Percentiles rank a stretch among this genome's conserved stretches.
Conservation (phyloP, 2,797 vertebrate species). For the Crenichthys baileyi region DNA sequence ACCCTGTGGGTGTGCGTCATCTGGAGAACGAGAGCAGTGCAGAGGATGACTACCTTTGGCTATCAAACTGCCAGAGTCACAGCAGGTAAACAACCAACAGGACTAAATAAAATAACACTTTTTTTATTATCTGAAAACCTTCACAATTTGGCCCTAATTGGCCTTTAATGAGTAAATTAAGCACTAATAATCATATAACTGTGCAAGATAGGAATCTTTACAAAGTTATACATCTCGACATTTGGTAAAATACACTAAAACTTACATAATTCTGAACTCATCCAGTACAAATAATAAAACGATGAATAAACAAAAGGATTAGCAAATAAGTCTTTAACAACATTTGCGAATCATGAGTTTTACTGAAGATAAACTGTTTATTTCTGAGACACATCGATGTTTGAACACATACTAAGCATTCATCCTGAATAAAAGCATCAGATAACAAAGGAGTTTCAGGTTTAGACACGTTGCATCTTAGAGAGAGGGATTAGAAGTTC, state of each 20-base stretch:
- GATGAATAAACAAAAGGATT: background rate
- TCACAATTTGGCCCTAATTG: background rate
- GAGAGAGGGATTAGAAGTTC: slow-evolving; percentile 15
- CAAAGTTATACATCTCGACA: background rate
- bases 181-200: background rate
- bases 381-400: background rate
- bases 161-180: background rate
- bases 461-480: slow-evolving; percentile 9
- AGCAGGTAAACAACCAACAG: slow-evolving; percentile 42
- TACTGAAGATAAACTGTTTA: background rate
- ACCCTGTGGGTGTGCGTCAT: slow-evolving; percentile 40
- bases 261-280: background rate
- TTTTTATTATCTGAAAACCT: background rate
- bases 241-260: background rate
- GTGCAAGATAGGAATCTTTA: background rate
- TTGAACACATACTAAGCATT: background rate
- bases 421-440: background rate
- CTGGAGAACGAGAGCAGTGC: background rate
- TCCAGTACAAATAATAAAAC: background rate
- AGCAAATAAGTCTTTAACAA: background rate
- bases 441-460: slow-evolving; percentile 24
- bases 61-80: slow-evolving; percentile 73
- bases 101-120: background rate
- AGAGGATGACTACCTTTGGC: slow-evolving; percentile 71
- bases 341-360: background rate